Conservation (phyloP, 1,140 invertebrate genomes). For the Rhopalosiphum maidis region DNA sequence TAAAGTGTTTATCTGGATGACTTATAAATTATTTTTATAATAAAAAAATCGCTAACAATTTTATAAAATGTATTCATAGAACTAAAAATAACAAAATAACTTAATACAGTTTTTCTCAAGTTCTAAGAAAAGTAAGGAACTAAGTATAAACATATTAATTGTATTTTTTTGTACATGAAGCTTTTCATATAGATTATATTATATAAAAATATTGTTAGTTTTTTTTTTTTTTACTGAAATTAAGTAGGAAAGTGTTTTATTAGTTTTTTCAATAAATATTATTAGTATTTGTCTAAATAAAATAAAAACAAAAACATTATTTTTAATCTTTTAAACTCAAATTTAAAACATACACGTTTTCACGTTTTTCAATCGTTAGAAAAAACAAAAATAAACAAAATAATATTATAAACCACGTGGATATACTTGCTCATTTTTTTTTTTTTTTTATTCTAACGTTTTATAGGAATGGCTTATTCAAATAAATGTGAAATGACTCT, state of each 20-base stretch:
- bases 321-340: background rate
- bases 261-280: background rate
- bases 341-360: background rate
- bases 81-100: background rate
- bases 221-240: background rate
- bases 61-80: background rate
- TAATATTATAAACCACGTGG: background rate
- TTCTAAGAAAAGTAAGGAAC: background rate
- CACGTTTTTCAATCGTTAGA: background rate
- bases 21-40: background rate
- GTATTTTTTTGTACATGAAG: background rate
- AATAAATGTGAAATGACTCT: background rate
- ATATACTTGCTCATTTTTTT: background rate
- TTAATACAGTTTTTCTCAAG: background rate
- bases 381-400: background rate
- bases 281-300: background rate
- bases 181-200: background rate
- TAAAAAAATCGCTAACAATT: background rate
- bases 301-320: background rate
- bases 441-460: background rate
- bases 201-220: background rate
- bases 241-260: background rate
- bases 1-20: too few species aligned
- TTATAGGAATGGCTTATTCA: background rate
- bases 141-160: background rate